Conservation (phyloP, 1,140 invertebrate genomes). For the Mycetomoellerius zeteki region DNA sequence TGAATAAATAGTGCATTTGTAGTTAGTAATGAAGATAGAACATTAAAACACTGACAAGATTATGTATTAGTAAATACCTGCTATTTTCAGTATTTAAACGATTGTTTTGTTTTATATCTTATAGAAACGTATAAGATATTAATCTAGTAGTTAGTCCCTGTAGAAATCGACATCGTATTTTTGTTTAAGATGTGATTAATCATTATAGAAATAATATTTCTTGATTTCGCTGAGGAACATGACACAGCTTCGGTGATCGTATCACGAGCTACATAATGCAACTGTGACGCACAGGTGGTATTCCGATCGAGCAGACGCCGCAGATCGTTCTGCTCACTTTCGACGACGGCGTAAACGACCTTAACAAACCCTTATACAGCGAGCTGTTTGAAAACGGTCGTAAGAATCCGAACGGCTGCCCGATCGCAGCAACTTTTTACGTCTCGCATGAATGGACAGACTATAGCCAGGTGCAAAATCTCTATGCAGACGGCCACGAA, state of each 20-base stretch:
- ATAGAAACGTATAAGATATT: too few relatives aligned
- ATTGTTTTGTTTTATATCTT: neutral
- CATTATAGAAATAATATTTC: slow-evolving; percentile 11
- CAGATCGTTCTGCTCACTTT: slow-evolving; percentile 97
- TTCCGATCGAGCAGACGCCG: slow-evolving; percentile 93
- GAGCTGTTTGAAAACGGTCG: slow-evolving; percentile 96
- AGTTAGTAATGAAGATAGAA: neutral
- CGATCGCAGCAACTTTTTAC: slow-evolving; percentile 98
- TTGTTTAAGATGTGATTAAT: neutral
- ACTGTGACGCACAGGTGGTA: slow-evolving; percentile 88
- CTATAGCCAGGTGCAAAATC: slow-evolving; percentile 98
- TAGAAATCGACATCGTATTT: neutral
- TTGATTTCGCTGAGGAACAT: neutral
- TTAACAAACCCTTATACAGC: slow-evolving; percentile 96
- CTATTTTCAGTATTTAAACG: neutral
- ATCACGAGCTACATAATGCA: slow-evolving; percentile 11
- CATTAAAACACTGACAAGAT: neutral
- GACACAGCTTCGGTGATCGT: slow-evolving; percentile 15
- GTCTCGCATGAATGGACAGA: slow-evolving; percentile 99
- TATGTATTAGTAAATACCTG: neutral
- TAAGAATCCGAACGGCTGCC: slow-evolving; percentile 97
- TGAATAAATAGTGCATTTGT: neutral
- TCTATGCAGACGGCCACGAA: slow-evolving; percentile 97
- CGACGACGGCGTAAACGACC: slow-evolving; percentile 97
- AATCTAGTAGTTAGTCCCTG: neutral